Evolutionary conservation across 2,113 vertebrate species (phyloP).

Genomic region (Monopterus albus): DNA sequence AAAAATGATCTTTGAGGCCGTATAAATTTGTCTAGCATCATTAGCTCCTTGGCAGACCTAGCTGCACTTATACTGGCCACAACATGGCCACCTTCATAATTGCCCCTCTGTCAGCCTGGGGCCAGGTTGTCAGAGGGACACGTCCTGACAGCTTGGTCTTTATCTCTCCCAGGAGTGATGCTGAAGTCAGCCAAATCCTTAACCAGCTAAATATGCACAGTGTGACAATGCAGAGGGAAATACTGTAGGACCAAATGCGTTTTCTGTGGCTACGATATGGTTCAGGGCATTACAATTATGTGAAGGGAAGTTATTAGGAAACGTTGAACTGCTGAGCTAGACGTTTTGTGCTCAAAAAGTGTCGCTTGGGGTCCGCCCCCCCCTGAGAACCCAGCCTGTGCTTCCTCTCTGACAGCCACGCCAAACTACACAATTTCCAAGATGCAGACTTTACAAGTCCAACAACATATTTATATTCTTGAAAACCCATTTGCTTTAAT

Average conservation of each 20-base stretch:
- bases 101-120: conserved; percentile 54
- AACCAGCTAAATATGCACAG: conserved; percentile 46
- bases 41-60: conserved; percentile 32
- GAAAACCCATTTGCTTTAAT: conserved; percentile 59
- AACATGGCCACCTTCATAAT: conserved; percentile 51
- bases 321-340: conserved; percentile 46
- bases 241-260: conserved; percentile 18
- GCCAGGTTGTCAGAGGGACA: conserved; percentile 54
- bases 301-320: conserved; percentile 35
- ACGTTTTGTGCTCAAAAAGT: conserved; percentile 27
- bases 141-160: conserved; percentile 60
- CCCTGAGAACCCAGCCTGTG: conserved; percentile 10
- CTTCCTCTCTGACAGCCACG: background rate
- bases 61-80: conserved; percentile 35
- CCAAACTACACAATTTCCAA: conserved; percentile 15
- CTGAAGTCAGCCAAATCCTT: conserved; percentile 67
- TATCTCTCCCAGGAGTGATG: conserved; percentile 53
- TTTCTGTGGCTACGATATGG: conserved; percentile 24
- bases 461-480: conserved; percentile 46
- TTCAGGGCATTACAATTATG: conserved; percentile 31
- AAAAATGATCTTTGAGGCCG: too few species aligned
- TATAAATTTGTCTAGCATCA: conserved; percentile 29
- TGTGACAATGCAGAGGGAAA: conserved; percentile 41
- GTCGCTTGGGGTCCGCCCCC: conserved; percentile 18
- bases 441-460: conserved; percentile 2